Conservation (phyloP, 2,888 invertebrate species). For the Amiota mariae region DNA sequence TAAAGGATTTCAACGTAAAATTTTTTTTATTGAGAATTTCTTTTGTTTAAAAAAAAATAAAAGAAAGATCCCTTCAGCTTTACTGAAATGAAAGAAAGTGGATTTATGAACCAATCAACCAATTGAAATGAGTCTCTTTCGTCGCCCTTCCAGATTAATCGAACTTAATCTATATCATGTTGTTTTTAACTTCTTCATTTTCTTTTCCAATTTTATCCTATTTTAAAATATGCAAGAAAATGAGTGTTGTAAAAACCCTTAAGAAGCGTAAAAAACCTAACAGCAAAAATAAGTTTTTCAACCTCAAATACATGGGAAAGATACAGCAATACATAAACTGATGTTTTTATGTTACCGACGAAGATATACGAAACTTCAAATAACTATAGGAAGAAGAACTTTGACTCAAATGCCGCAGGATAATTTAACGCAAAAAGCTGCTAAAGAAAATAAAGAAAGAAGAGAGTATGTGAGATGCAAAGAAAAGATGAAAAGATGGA, state of each 20-base stretch:
- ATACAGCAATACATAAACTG: background rate
- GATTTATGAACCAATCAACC: too few relatives aligned
- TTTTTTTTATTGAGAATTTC: too few relatives aligned
- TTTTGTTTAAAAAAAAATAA: too few relatives aligned
- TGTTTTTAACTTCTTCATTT: too few relatives aligned
- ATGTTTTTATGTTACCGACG: background rate
- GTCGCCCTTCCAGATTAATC: too few relatives aligned
- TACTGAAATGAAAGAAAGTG: too few relatives aligned
- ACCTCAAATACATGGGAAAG: background rate
- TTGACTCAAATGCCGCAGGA: constrained; percentile 25
- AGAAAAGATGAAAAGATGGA: background rate
- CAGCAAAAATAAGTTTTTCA: background rate
- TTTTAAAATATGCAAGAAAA: background rate
- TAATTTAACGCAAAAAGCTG: constrained; percentile 2
- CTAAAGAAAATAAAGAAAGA: background rate
- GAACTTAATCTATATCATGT: too few relatives aligned
- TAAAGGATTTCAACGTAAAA: too few relatives aligned
- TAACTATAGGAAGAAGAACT: constrained; percentile 10
- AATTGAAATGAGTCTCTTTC: too few relatives aligned
- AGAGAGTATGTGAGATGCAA: background rate
- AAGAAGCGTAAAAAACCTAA: constrained; percentile 10
- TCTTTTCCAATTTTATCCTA: too few relatives aligned
- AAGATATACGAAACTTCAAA: background rate
- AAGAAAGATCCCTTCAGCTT: too few relatives aligned
- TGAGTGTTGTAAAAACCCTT: constrained; percentile 4